phyloP scores from a whole-genome alignment of 2,888 invertebrate genomes.

The Pteria penguin region DNA sequence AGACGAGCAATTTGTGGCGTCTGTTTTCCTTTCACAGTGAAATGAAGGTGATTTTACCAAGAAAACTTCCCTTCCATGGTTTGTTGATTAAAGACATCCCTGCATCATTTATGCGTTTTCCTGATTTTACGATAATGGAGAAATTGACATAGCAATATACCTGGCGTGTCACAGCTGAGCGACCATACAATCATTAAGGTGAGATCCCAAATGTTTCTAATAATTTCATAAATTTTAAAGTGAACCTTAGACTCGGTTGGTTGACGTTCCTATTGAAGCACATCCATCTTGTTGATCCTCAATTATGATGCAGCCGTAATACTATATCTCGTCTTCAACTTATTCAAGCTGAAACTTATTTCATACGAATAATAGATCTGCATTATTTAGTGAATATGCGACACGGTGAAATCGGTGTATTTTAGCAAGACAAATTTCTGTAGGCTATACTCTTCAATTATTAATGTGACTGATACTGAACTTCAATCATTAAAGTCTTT shows the following conservation, averaged over 20 bases:
- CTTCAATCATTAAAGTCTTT: not conserved
- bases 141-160: slow-evolving; percentile 11
- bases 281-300: too few relatives aligned
- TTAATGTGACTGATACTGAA: not conserved
- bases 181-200: not conserved
- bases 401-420: not conserved
- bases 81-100: slow-evolving; percentile 7
- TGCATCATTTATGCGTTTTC: slow-evolving; percentile 26
- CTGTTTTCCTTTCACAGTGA: too few relatives aligned
- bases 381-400: not conserved
- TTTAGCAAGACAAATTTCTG: not conserved
- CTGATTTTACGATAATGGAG: slow-evolving; percentile 14
- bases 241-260: not conserved
- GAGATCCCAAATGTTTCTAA: not conserved
- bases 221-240: not conserved
- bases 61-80: slow-evolving; percentile 15
- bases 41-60: slow-evolving; percentile 26
- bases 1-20: too few relatives aligned
- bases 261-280: not conserved
- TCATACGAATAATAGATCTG: not conserved
- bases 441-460: not conserved
- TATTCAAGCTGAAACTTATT: not conserved
- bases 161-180: not conserved
- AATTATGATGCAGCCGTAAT: too few relatives aligned
- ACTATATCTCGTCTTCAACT: not conserved